Percentiles rank a stretch among this genome's conserved stretches.
These are phyloP conservation scores for Otocyon megalotis DNA, from an alignment of 2,113 vertebrate genomes.

Conservation along the genomic window DNA sequence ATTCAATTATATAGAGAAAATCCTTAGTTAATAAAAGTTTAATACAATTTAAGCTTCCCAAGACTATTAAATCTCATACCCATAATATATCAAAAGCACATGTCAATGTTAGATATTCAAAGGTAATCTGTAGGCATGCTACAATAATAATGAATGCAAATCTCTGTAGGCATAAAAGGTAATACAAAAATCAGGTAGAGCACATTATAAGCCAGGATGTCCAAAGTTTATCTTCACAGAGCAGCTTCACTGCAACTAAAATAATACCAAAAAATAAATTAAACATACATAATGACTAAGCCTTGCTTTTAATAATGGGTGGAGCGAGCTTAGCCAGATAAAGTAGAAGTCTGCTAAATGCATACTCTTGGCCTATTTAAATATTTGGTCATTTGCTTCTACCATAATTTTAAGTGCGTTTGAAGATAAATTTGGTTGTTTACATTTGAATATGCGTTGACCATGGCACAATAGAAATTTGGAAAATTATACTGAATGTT, in stretches of 20 bases:
- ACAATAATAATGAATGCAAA: slow-evolving; percentile 84
- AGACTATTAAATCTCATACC: slow-evolving; percentile 82
- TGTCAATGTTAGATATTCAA: slow-evolving; percentile 80
- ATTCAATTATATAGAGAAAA: slow-evolving; percentile 84
- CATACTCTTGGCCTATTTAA: background rate
- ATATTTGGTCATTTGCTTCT: background rate
- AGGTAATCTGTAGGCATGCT: slow-evolving; percentile 84
- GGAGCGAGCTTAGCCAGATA: background rate
- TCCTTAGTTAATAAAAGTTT: slow-evolving; percentile 84
- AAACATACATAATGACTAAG: background rate
- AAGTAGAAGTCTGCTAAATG: background rate
- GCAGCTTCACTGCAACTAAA: slow-evolving; percentile 43
- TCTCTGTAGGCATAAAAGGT: slow-evolving; percentile 80
- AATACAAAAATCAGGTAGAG: slow-evolving; percentile 75
- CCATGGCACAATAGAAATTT: background rate
- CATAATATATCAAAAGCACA: slow-evolving; percentile 81
- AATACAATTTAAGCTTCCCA: slow-evolving; percentile 84
- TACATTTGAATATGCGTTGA: background rate
- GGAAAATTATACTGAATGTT: background rate
- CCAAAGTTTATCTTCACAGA: slow-evolving; percentile 80
- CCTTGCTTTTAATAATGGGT: slow-evolving; percentile 16
- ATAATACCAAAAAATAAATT: slow-evolving; percentile 59
- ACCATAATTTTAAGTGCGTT: background rate
- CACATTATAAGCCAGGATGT: slow-evolving; percentile 67
- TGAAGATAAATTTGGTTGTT: background rate